These are phyloP conservation scores for Myotis yumanensis DNA, from an alignment of 2,113 vertebrate species.

Conservation along the genomic window DNA sequence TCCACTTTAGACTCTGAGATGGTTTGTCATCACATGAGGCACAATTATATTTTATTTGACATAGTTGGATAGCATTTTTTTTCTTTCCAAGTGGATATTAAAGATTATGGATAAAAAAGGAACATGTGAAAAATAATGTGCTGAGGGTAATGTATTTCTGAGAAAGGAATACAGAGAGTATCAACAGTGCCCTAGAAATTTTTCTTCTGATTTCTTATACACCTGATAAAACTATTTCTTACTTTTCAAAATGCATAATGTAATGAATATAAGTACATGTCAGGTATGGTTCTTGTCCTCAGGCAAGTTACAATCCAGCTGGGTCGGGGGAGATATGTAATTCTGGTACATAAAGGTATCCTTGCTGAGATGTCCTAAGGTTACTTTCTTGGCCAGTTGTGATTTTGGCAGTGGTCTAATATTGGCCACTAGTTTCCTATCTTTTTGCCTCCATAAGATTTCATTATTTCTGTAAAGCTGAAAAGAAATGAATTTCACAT, in stretches of 20 bases:
- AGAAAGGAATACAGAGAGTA: neutral
- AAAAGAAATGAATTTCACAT: neutral
- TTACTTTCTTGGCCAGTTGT: neutral
- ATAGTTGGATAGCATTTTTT: neutral
- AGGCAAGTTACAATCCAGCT: neutral
- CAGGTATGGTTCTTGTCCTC: neutral
- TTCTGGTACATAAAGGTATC: neutral
- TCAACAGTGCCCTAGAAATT: neutral
- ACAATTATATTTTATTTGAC: slow-evolving; percentile 8
- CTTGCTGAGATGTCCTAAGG: neutral
- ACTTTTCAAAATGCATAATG: neutral
- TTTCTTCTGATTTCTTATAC: neutral
- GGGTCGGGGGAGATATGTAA: neutral
- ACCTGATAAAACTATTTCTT: neutral
- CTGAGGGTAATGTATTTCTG: neutral
- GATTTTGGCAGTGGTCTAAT: neutral
- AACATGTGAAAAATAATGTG: neutral
- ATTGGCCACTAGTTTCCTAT: neutral
- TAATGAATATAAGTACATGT: neutral
- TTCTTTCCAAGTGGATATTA: neutral
- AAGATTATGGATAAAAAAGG: neutral
- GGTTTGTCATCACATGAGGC: neutral
- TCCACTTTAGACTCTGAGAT: neutral
- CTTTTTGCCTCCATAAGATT: neutral
- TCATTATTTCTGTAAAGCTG: neutral